Conservation (phyloP, 2,113 vertebrate genomes). For the human region DNA sequence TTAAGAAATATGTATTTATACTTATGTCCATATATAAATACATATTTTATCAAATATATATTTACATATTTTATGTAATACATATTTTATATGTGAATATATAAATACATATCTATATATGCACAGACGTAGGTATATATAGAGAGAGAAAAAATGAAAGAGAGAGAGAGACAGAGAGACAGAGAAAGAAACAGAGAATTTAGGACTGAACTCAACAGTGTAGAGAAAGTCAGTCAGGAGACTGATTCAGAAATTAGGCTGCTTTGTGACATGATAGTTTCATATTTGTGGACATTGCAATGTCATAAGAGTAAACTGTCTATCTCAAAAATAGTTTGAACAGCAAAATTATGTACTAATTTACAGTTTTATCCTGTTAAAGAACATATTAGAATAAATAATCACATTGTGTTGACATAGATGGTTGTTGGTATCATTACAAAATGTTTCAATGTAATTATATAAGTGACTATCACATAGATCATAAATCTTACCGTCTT, state of each 20-base stretch:
- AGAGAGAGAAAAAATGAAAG: not conserved
- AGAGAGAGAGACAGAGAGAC: not conserved
- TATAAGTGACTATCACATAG: not conserved
- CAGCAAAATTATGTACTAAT: not conserved
- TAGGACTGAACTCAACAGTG: not conserved
- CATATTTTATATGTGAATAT: too few species aligned
- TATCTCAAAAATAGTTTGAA: not conserved
- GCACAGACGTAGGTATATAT: not conserved
- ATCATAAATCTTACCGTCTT: not conserved
- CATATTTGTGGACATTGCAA: not conserved
- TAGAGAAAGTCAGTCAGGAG: not conserved
- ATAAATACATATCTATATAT: not conserved
- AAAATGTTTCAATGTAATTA: not conserved
- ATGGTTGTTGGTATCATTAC: not conserved
- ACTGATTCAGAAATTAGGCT: not conserved
- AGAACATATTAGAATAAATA: not conserved
- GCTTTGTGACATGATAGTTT: not conserved
- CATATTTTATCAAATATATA: too few species aligned
- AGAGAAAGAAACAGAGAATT: not conserved
- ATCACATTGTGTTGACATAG: not conserved
- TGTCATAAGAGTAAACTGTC: not conserved
- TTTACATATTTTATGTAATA: too few species aligned
- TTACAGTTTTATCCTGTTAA: not conserved
- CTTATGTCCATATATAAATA: too few species aligned
- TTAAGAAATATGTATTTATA: not conserved